A percentile compares a stretch with the other conserved stretches of the same genome.
Conservation (phyloP, 2,113 vertebrate species). For the Dasyornis broadbenti region DNA sequence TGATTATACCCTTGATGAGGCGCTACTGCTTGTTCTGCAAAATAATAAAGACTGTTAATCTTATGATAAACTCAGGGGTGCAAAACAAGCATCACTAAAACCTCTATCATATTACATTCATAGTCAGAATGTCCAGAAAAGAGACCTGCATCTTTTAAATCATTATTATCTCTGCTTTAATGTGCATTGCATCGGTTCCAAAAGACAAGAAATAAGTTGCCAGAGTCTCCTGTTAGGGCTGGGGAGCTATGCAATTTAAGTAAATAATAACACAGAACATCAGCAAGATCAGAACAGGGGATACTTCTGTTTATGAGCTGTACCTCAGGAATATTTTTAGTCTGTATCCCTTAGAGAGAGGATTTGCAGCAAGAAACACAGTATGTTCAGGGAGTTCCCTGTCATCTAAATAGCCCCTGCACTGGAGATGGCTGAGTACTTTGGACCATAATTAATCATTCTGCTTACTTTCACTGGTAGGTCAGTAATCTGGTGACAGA, state of each 20-base stretch:
- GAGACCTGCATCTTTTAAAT: neutral
- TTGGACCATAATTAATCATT: neutral
- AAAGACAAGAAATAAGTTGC: neutral
- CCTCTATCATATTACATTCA: neutral
- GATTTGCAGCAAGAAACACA: neutral
- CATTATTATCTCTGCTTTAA: neutral
- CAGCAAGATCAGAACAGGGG: neutral
- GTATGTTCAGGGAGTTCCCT: neutral
- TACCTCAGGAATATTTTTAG: neutral
- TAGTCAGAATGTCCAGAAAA: conserved; percentile 13
- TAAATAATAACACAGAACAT: neutral
- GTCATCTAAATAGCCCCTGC: neutral
- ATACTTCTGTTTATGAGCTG: neutral
- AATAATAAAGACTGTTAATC: conserved; percentile 58
- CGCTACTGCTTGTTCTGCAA: conserved; percentile 43
- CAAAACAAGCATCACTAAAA: neutral
- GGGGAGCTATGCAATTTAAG: neutral
- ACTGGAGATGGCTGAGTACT: neutral
- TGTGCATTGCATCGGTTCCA: neutral
- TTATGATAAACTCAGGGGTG: conserved; percentile 44
- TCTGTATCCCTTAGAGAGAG: neutral
- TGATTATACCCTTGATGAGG: conserved; percentile 23
- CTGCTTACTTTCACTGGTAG: neutral
- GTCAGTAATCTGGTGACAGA: neutral
- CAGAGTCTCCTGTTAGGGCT: neutral